Evolutionary conservation across 2,797 vertebrate genomes (phyloP).

Genomic region (Mormyrus hasselquistii): DNA sequence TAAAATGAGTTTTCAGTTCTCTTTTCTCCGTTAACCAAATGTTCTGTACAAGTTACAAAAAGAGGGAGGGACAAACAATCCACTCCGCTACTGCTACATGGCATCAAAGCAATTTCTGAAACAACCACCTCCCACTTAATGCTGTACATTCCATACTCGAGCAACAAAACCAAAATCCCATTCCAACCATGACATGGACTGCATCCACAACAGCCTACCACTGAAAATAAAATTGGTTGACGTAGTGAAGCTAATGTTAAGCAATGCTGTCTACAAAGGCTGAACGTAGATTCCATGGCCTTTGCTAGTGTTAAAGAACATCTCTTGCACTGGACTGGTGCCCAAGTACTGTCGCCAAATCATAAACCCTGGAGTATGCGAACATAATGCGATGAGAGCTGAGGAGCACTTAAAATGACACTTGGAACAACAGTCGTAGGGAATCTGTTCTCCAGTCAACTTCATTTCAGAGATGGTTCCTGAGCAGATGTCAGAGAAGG

Average conservation of each 20-base stretch:
- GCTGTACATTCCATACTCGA: background rate
- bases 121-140: background rate
- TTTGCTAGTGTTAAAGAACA: background rate
- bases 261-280: background rate
- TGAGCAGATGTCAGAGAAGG: background rate
- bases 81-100: background rate
- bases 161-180: background rate
- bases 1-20: background rate
- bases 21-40: background rate
- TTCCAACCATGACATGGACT: background rate
- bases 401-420: background rate
- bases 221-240: background rate
- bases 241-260: background rate
- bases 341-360: background rate
- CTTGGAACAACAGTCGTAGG: background rate
- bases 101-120: background rate
- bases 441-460: background rate
- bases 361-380: background rate
- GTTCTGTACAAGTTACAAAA: background rate
- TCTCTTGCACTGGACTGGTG: background rate
- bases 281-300: background rate
- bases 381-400: background rate
- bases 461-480: background rate
- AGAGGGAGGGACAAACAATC: background rate
- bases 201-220: background rate